Percentiles rank a stretch among this genome's conserved stretches.
These are phyloP conservation scores for Oligia strigilis DNA, from an alignment of 2,888 invertebrate genomes.

Conservation along the genomic window DNA sequence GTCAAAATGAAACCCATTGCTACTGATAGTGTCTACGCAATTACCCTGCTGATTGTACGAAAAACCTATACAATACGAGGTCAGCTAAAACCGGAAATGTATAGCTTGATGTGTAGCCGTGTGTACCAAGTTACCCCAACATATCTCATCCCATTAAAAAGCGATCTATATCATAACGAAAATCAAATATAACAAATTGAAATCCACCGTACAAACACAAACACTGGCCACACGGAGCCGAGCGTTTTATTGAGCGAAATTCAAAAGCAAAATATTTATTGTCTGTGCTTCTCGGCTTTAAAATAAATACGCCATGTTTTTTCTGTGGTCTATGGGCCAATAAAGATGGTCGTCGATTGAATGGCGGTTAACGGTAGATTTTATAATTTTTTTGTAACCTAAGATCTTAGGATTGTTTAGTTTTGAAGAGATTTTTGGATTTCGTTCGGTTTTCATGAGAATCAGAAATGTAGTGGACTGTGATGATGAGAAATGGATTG, in stretches of 20 bases:
- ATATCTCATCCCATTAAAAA: constrained; percentile 21
- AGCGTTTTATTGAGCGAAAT: constrained; percentile 76
- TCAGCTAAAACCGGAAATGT: neutral
- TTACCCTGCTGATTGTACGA: neutral
- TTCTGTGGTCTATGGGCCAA: constrained; percentile 47
- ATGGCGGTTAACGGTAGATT: neutral
- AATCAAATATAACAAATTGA: constrained; percentile 84
- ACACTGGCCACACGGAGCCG: constrained; percentile 68
- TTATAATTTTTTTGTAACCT: neutral
- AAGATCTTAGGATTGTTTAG: neutral
- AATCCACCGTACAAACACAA: constrained; percentile 77
- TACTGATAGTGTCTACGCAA: no score
- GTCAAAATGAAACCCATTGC: no score
- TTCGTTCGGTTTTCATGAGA: neutral
- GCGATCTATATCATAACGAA: constrained; percentile 67
- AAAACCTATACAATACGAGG: neutral
- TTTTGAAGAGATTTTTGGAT: neutral
- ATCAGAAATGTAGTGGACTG: neutral
- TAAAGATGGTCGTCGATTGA: constrained; percentile 37
- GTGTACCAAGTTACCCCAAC: neutral
- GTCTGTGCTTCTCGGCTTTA: constrained; percentile 72
- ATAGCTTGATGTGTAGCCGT: neutral
- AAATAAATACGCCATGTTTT: constrained; percentile 74
- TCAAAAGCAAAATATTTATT: constrained; percentile 85
- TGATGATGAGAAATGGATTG: neutral